These are phyloP conservation scores for Sander lucioperca DNA, from an alignment of 2,113 vertebrate species.

Conservation along the genomic window DNA sequence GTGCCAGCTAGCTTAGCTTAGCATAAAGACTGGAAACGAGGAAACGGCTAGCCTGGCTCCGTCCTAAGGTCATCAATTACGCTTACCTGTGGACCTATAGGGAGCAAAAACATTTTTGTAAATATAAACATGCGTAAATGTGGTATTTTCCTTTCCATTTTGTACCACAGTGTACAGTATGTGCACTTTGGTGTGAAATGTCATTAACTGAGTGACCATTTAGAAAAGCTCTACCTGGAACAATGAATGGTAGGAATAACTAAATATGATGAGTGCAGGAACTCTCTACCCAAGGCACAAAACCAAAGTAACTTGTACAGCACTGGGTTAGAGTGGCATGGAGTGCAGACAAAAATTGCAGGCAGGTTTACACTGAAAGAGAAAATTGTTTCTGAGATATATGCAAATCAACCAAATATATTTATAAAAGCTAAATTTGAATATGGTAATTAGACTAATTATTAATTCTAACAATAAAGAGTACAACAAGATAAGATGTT, in stretches of 20 bases:
- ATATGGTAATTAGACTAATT: constrained; percentile 13
- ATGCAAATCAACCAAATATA: neutral
- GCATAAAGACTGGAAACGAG: no score
- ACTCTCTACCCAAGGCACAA: neutral
- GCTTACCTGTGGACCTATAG: neutral
- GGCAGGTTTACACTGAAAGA: neutral
- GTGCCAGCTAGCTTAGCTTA: no score
- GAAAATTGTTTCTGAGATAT: neutral
- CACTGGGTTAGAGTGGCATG: neutral
- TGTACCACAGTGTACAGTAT: neutral
- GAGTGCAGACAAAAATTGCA: neutral
- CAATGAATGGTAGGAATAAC: neutral
- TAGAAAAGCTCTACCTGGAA: neutral
- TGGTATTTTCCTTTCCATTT: neutral
- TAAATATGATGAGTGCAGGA: neutral
- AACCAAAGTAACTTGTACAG: neutral
- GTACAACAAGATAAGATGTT: constrained; percentile 1
- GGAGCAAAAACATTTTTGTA: neutral
- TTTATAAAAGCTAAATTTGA: constrained; percentile 7
- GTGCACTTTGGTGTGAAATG: neutral
- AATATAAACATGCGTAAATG: neutral
- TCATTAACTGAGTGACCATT: constrained; percentile 1
- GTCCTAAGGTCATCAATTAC: no score
- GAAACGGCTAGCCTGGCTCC: no score
- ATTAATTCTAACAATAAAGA: constrained; percentile 6